These are phyloP conservation scores for Diachrysia chrysitis DNA, from an alignment of 2,888 invertebrate genomes.

Conservation along the genomic window DNA sequence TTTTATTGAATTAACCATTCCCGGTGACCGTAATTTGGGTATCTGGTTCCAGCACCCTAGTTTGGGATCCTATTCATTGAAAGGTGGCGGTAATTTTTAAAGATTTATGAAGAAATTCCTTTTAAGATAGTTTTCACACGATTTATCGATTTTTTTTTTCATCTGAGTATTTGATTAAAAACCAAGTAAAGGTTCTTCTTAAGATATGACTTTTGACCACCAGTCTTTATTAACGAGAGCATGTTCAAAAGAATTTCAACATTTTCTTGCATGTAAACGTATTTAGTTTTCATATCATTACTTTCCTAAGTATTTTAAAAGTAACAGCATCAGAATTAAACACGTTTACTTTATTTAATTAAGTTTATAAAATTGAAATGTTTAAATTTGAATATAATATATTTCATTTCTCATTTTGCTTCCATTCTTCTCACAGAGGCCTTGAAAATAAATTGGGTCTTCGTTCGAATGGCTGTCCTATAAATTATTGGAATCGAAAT, in stretches of 20 bases:
- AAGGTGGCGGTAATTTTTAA: not conserved
- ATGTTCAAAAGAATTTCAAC: no score
- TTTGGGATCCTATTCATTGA: slow-evolving; percentile 11
- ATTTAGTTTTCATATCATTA: not conserved
- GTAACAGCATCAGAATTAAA: no score
- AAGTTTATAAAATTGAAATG: not conserved
- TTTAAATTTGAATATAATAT: not conserved
- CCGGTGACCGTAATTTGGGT: slow-evolving; percentile 13
- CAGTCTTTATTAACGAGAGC: no score
- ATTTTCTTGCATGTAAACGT: no score
- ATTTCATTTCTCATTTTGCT: not conserved
- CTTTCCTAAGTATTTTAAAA: not conserved
- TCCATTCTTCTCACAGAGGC: slow-evolving; percentile 3
- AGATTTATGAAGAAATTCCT: not conserved
- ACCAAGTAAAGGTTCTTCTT: not conserved
- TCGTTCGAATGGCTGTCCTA: slow-evolving; percentile 2
- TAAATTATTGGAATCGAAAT: slow-evolving; percentile 43
- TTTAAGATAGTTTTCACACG: not conserved
- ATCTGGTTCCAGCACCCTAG: slow-evolving; percentile 2
- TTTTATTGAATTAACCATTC: slow-evolving; percentile 13
- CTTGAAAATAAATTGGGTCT: slow-evolving; percentile 23
- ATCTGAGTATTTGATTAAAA: slow-evolving; percentile 1
- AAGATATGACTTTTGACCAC: no score
- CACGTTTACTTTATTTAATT: no score
- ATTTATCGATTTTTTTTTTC: not conserved